A percentile compares a stretch with the other conserved stretches of the same genome.
Evolutionary conservation across 2,888 invertebrate genomes (phyloP).

Genomic region (Nemotelus nigrinus): DNA sequence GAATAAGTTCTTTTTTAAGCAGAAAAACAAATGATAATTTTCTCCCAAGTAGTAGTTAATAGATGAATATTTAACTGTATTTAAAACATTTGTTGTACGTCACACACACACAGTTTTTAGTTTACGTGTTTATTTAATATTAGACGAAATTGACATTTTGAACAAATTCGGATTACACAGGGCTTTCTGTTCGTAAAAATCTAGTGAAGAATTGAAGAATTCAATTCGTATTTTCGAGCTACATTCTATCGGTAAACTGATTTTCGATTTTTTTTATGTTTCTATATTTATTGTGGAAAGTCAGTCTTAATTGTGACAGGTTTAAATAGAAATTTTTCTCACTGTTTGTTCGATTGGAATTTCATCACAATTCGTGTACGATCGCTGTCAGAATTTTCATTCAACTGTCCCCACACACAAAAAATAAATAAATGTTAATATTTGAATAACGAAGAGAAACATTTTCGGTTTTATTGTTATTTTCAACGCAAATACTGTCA

Average conservation of each 20-base stretch:
- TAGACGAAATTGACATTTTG: conserved; percentile 46
- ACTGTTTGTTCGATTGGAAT: neutral
- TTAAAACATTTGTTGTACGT: conserved; percentile 10
- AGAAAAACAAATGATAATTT: conserved; percentile 9
- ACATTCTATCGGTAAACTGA: neutral
- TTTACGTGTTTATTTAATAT: conserved; percentile 1
- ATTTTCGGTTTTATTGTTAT: conserved; percentile 16
- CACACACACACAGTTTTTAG: neutral
- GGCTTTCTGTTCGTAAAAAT: conserved; percentile 54
- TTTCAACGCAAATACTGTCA: neutral
- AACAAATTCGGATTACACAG: conserved; percentile 58
- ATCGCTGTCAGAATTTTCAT: conserved; percentile 4
- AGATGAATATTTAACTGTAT: conserved; percentile 1
- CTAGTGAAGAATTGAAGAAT: neutral
- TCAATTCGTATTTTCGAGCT: neutral
- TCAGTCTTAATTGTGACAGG: neutral
- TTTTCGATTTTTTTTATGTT: neutral
- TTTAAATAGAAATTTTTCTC: neutral
- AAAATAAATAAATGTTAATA: neutral
- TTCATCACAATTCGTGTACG: neutral
- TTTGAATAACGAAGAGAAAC: conserved; percentile 2
- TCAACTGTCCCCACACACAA: neutral
- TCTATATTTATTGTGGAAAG: neutral
- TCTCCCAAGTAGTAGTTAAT: neutral
- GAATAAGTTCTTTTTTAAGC: conserved; percentile 8